These are phyloP conservation scores for Xenops minutus DNA, from an alignment of 2,797 vertebrate species.

Conservation along the genomic window DNA sequence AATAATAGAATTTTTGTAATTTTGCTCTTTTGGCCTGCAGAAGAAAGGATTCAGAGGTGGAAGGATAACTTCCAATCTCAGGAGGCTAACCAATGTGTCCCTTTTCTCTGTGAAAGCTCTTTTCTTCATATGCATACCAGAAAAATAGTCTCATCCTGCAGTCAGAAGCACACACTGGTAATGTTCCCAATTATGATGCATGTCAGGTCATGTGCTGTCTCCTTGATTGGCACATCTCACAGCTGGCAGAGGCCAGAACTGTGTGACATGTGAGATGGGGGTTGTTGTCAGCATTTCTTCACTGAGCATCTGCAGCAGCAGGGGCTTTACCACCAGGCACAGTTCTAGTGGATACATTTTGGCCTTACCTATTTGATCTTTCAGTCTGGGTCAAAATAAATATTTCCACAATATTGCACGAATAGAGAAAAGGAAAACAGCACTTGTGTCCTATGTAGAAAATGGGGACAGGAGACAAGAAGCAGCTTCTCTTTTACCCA, in stretches of 20 bases:
- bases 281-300: neutral
- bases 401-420: neutral
- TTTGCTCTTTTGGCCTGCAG: neutral
- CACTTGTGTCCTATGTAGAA: neutral
- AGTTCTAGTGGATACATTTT: neutral
- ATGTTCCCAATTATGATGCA: neutral
- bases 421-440: neutral
- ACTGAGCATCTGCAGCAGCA: neutral
- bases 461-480: neutral
- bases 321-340: neutral
- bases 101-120: neutral
- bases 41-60: neutral
- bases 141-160: neutral
- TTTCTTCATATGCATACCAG: neutral
- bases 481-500: neutral
- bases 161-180: neutral
- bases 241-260: neutral
- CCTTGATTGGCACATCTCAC: neutral
- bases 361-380: neutral
- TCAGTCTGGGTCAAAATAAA: neutral
- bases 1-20: neutral
- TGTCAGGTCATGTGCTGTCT: neutral
- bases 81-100: neutral
- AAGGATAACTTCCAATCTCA: neutral
- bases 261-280: neutral